Evolutionary conservation across 1,140 invertebrate genomes (phyloP), one percentile per base, ranked within the genome.

Genomic region (Odontomachus brunneus): DNA sequence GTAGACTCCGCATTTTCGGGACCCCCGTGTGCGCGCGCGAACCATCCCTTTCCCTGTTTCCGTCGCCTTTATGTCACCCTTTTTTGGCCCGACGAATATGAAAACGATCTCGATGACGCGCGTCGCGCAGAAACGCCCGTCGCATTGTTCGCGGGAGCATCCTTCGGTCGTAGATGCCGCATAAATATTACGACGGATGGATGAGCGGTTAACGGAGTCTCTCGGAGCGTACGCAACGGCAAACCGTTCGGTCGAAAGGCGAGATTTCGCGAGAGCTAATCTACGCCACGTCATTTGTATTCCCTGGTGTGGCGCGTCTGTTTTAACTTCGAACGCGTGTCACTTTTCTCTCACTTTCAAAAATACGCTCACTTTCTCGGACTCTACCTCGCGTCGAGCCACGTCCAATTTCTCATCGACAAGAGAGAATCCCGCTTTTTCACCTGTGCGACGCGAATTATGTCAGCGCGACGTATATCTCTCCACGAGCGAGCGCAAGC

Each of bases 81-180:
- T 71, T 66, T 60, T 38, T 5, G 24, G 24, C 75, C 82, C 38
- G 38, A 48, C 71, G 57, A 75, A 82, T 51, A 80, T 80, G 75
- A 80, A 80, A 80, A 80, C 75, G 65, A 80, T 80, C 69, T 71
- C 51, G 75, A 59, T 80, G 75, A 80, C 65, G 75, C 65, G 74
- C 60, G 1, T 55, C 74, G 74, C 48, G 38, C 65, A 49, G 51
- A 71, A 80, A 80, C 65, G 75, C 75, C 75, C 38, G 38, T 48
- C 49, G 75, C 14, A 80, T 80, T 80, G 75, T 80, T 69, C 75
- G 33, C 53, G 7, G 19, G 17, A 71, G 53, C 75, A 29, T 80
- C 33, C 65, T 71, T 14, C 65, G 53, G 44, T 24, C 49, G 69
- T 80, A 29, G 65, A 48, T 71, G 75, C 51, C 66, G 51, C 75